Evolutionary conservation across 2,797 vertebrate genomes (phyloP).

Genomic region (Tapirus indicus): DNA sequence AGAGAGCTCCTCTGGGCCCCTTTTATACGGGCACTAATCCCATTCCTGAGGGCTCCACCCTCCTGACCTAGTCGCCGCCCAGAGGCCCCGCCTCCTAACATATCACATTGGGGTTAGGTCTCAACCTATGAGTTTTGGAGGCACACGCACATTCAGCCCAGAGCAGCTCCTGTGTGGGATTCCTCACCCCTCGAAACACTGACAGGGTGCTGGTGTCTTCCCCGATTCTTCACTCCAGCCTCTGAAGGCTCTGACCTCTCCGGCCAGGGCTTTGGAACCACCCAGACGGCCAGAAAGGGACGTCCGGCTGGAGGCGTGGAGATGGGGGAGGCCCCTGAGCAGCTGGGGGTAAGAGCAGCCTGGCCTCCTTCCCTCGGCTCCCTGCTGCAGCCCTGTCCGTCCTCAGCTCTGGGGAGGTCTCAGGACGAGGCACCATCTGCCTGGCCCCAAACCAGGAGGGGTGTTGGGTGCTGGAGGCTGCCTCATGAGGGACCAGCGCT

Average conservation of each 20-base stretch:
- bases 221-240: background rate
- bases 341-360: too few relatives aligned
- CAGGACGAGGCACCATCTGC: too few relatives aligned
- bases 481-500: background rate
- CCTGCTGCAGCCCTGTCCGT: background rate
- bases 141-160: background rate
- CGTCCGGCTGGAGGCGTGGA: background rate
- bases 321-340: background rate
- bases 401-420: background rate
- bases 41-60: background rate
- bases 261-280: background rate
- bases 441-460: background rate
- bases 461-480: background rate
- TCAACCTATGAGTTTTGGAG: background rate
- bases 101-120: too few relatives aligned
- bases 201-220: too few relatives aligned
- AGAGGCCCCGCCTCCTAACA: background rate
- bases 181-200: background rate
- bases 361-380: too few relatives aligned
- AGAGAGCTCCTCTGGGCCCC: background rate
- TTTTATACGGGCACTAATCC: background rate
- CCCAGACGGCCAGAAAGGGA: too few relatives aligned
- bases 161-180: background rate
- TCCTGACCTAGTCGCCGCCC: background rate
- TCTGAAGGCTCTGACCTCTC: background rate